These are phyloP conservation scores for Pseudopipra pipra DNA, from an alignment of 2,113 vertebrate species.

Conservation along the genomic window DNA sequence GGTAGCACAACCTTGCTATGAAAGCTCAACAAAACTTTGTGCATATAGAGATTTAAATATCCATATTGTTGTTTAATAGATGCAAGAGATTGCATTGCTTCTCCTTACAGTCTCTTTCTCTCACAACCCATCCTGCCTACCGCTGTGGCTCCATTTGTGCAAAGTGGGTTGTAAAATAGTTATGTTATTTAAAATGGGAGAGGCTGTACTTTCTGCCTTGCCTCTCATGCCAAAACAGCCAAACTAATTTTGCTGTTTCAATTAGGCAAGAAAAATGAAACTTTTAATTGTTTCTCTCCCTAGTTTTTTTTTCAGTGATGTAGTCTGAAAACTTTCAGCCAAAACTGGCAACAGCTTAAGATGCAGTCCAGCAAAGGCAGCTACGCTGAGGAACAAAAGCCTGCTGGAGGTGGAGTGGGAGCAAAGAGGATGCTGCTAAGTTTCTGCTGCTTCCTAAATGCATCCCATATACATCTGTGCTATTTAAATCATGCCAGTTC, in stretches of 20 bases:
- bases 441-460: background rate
- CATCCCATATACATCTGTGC: slow-evolving; percentile 25
- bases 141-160: background rate
- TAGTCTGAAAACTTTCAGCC: background rate
- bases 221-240: background rate
- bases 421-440: background rate
- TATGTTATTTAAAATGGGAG: background rate
- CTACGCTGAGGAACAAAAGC: background rate
- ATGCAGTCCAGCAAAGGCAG: background rate
- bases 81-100: background rate
- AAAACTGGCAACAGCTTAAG: background rate
- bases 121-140: background rate
- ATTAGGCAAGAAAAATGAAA: background rate
- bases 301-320: background rate
- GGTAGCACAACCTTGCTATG: background rate
- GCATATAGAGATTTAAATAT: background rate
- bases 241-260: background rate
- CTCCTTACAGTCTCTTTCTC: background rate
- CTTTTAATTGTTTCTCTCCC: background rate
- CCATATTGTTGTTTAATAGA: background rate
- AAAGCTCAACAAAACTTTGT: background rate
- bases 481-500: slow-evolving; percentile 43
- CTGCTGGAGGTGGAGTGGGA: background rate
- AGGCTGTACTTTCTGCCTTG: background rate
- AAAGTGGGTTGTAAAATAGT: background rate